These are phyloP conservation scores for Leptodactylus fuscus DNA, from an alignment of 2,113 vertebrate species.

Conservation along the genomic window DNA sequence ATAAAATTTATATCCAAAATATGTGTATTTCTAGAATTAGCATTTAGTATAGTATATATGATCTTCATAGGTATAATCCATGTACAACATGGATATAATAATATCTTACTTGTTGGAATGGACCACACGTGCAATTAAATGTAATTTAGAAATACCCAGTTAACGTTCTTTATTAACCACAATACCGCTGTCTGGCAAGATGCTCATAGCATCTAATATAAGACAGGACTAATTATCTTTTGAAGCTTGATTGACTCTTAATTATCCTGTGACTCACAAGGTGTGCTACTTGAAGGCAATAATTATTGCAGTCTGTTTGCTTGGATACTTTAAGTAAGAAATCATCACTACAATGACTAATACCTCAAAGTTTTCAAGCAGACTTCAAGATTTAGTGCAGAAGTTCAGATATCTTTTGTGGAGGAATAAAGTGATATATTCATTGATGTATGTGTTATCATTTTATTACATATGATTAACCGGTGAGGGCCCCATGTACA, in stretches of 20 bases:
- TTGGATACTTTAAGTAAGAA: constrained; percentile 11
- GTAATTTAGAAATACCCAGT: constrained; percentile 2
- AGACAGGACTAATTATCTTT: constrained; percentile 49
- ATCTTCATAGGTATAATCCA: no score
- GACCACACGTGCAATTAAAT: neutral
- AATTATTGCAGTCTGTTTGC: constrained; percentile 1
- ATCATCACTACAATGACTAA: constrained; percentile 7
- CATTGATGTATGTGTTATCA: neutral
- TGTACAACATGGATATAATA: no score
- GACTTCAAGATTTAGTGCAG: neutral
- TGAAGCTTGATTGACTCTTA: constrained; percentile 50
- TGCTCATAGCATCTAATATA: constrained; percentile 24
- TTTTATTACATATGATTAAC: neutral
- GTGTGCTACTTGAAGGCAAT: constrained; percentile 33
- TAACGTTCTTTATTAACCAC: constrained; percentile 15
- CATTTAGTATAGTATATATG: neutral
- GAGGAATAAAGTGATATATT: neutral
- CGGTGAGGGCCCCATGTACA: no score
- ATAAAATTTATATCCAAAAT: no score
- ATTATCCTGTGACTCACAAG: constrained; percentile 52
- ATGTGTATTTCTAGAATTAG: no score
- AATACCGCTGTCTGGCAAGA: constrained; percentile 17
- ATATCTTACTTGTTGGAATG: neutral
- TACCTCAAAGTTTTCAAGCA: neutral
- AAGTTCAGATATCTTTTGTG: neutral